phyloP scores from a whole-genome alignment of 2,797 vertebrate genomes.

The Propithecus deckenii region DNA sequence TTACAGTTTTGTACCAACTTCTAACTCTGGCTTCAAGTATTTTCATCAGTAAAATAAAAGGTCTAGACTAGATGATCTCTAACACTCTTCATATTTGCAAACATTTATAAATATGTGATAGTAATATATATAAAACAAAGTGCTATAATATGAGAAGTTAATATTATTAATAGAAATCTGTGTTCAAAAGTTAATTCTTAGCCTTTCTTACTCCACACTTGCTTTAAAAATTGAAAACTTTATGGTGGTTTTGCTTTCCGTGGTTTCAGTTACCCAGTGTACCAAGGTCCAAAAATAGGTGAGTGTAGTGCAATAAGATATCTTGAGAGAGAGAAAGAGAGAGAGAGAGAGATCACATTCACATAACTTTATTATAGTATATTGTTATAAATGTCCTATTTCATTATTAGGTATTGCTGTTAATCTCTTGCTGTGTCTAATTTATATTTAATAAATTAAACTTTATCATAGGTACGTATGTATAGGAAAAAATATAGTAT shows the following conservation, averaged over 20 bases:
- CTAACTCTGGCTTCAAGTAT: not conserved
- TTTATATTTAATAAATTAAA: not conserved
- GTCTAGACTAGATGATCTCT: not conserved
- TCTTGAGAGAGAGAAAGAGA: not conserved
- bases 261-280: not conserved
- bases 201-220: not conserved
- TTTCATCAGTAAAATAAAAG: slow-evolving; percentile 8
- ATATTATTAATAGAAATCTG: not conserved
- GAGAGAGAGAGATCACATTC: not conserved
- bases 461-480: not conserved
- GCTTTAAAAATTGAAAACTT: not conserved
- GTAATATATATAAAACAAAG: slow-evolving; percentile 37
- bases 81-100: slow-evolving; percentile 25
- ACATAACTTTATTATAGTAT: not conserved
- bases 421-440: not conserved
- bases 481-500: not conserved
- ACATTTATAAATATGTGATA: not conserved
- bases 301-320: not conserved
- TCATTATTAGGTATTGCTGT: not conserved
- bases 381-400: not conserved
- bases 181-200: slow-evolving; percentile 52
- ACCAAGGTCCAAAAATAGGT: not conserved
- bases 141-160: not conserved
- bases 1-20: not conserved
- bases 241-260: not conserved